phyloP scores from a whole-genome alignment of 2,113 vertebrate species.

The Syngnathoides biaculeatus region DNA sequence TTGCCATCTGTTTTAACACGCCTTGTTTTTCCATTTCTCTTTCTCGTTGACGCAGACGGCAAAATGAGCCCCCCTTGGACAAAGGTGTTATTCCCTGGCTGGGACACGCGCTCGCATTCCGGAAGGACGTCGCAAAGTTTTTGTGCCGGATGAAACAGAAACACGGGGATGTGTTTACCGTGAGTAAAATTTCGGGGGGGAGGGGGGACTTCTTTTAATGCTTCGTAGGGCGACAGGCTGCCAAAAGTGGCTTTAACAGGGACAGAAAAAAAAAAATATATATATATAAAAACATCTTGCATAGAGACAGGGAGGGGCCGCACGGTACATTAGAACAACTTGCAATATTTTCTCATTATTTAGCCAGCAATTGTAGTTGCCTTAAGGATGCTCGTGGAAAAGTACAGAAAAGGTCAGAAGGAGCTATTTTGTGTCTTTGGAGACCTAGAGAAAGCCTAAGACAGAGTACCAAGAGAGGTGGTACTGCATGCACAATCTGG shows the following conservation, averaged over 20 bases:
- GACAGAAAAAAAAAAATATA: background rate
- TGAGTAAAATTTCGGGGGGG: slow-evolving; percentile 41
- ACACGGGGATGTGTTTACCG: slow-evolving; percentile 86
- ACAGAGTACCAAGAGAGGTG: too few species aligned
- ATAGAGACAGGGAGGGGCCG: background rate
- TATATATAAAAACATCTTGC: too few species aligned
- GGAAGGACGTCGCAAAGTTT: slow-evolving; percentile 79
- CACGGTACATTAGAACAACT: background rate
- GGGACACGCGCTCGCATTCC: slow-evolving; percentile 82
- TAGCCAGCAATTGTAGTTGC: background rate
- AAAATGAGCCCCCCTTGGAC: slow-evolving; percentile 83
- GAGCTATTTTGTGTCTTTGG: too few species aligned
- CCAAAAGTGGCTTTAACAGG: background rate
- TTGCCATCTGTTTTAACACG: background rate
- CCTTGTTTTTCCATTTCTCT: background rate
- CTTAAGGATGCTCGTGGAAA: too few species aligned
- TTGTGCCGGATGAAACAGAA: slow-evolving; percentile 80
- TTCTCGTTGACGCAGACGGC: slow-evolving; percentile 46
- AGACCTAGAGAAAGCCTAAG: too few species aligned
- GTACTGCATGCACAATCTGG: too few species aligned
- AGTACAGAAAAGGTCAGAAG: too few species aligned
- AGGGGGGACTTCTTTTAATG: background rate
- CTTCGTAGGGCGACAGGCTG: background rate
- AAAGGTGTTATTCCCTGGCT: slow-evolving; percentile 81
- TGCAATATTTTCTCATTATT: background rate